Conservation (phyloP, 2,113 vertebrate species). For the Onychostruthus taczanowskii region DNA sequence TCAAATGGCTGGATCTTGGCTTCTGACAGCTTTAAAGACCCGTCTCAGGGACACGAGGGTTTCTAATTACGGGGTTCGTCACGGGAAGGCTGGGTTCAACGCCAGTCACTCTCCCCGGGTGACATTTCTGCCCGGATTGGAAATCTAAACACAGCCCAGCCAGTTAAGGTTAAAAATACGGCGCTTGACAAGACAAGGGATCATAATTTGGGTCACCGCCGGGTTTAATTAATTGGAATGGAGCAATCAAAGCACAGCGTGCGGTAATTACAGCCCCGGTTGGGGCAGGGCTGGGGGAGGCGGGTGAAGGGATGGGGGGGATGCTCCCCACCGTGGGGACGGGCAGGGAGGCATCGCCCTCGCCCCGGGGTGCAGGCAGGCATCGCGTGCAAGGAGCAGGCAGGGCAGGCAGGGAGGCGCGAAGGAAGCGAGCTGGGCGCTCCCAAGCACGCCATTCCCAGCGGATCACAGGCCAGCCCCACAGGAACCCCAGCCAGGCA, state of each 20-base stretch:
- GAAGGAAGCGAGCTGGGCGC: not conserved
- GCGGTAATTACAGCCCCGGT: constrained; percentile 76
- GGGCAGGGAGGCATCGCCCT: not conserved
- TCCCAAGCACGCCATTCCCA: not conserved
- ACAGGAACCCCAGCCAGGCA: rapidly evolving
- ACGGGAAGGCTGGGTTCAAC: constrained; percentile 61
- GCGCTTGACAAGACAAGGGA: constrained; percentile 66
- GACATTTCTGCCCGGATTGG: constrained; percentile 77
- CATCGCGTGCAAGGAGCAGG: not conserved
- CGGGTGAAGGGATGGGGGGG: not conserved
- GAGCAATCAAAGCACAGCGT: constrained; percentile 70
- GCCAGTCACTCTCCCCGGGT: constrained; percentile 71
- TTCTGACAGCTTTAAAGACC: constrained; percentile 78
- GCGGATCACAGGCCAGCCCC: rapidly evolving
- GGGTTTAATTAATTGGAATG: constrained; percentile 84
- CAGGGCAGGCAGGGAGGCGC: not conserved
- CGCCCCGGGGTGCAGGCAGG: not conserved
- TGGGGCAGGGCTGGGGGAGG: constrained; percentile 30
- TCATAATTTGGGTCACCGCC: constrained; percentile 79
- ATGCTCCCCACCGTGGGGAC: not conserved
- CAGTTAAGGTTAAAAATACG: constrained; percentile 80
- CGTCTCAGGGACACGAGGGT: constrained; percentile 68
- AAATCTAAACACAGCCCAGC: constrained; percentile 74
- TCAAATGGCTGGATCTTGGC: constrained; percentile 73
- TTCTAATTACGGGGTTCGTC: constrained; percentile 80